phyloP scores from a whole-genome alignment of 2,797 vertebrate species.

The Enteromius paludinosus region DNA sequence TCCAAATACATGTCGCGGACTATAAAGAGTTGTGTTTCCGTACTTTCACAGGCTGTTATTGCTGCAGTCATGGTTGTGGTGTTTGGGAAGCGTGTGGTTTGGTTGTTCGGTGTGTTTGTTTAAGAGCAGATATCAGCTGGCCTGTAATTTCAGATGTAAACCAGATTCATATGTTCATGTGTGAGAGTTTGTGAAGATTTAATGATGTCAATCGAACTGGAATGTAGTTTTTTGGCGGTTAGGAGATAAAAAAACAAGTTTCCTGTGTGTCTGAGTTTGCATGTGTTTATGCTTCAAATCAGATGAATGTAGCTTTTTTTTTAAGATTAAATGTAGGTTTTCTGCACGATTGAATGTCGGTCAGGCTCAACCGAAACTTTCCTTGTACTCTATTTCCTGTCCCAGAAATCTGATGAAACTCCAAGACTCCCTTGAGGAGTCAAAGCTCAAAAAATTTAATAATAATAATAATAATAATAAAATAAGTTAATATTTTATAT shows the following conservation, averaged over 20 bases:
- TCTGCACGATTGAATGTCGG: slow-evolving; percentile 21
- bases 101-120: slow-evolving; percentile 13
- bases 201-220: neutral
- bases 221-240: neutral
- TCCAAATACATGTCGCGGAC: slow-evolving; percentile 23
- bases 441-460: neutral
- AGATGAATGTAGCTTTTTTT: neutral
- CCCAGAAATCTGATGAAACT: neutral
- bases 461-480: neutral
- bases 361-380: slow-evolving; percentile 29
- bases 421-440: neutral
- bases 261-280: slow-evolving; percentile 20
- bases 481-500: neutral
- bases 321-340: slow-evolving; percentile 10
- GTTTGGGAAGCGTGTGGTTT: slow-evolving; percentile 24
- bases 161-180: neutral
- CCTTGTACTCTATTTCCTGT: neutral
- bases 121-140: neutral
- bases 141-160: neutral
- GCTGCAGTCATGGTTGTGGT: slow-evolving; percentile 1
- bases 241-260: neutral
- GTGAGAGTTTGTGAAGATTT: neutral
- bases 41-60: neutral
- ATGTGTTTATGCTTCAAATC: slow-evolving; percentile 33
- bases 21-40: neutral